Base-by-base conservation (phyloP, 2,888 invertebrate genomes). In the Dolomedes plantarius region DNA sequence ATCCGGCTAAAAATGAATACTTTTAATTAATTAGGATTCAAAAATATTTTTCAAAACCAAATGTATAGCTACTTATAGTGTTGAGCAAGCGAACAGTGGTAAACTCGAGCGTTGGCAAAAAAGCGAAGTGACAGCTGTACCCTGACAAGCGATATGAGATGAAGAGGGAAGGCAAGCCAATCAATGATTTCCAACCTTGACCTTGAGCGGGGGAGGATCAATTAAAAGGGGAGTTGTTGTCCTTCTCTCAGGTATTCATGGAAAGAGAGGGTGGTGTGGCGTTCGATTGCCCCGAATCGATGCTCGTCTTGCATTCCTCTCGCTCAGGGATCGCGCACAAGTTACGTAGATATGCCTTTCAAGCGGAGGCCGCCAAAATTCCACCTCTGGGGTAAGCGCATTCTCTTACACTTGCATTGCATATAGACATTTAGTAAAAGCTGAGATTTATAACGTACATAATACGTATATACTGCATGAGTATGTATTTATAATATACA, bases 101-200 rank as follows among this genome's bases (percentile, higher is more conserved):
- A 7, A 5, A 36, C 36, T 9, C 9, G 6, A 36, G 9, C 5
- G n/a, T n/a, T n/a, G n/a, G n/a, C n/a, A 46, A 56, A 46, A 56
- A 56, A 56, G 23, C 16, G 23, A n/a, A 56, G 46, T 46, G 46
- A 46, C 46, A 46, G 46, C 23, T 19, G 56, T 56, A 3, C 56
- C 23, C 56, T 56, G 56, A 23, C 56, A 56, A n/a, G 23, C 50
- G 68, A 23, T 39, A n/a, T 68, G 73, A 67, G 73, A 73, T 65
- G 65, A 72, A 67, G 16, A 19, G 28, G 83, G 41, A 72, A 71
- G 72, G 67, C 23, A 67, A 68, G 65, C 77, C 67, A 83, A 85
- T 85, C 83, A 85, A 85, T 85, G 83, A 50, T 77, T 77, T 72
- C 73, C 73, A 85, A 85, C 83, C 83, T 85, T 85, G 83, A 85